Conservation (phyloP, 2,113 vertebrate genomes). For the Uropsilus gracilis region DNA sequence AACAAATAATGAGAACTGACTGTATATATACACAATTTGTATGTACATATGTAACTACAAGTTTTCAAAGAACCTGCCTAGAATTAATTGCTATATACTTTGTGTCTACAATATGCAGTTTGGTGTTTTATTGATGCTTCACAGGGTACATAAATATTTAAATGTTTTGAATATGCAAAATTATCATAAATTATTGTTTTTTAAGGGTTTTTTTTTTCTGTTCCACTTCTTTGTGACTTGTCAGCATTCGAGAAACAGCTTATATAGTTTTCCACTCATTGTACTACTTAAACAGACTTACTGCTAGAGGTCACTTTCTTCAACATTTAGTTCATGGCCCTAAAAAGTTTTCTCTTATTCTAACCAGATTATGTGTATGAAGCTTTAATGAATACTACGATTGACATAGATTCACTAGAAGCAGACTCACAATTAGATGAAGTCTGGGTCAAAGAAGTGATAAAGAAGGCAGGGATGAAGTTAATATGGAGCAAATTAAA, state of each 20-base stretch:
- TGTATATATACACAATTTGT: background rate
- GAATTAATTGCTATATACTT: background rate
- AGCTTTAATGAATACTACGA: conserved; percentile 88
- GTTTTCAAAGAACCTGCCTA: conserved; percentile 3
- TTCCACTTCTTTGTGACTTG: background rate
- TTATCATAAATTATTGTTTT: background rate
- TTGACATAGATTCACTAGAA: conserved; percentile 87
- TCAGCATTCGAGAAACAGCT: conserved; percentile 40
- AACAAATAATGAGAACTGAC: background rate
- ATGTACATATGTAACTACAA: background rate
- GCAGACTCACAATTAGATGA: conserved; percentile 87
- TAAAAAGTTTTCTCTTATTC: conserved; percentile 53
- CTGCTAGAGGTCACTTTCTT: conserved; percentile 16
- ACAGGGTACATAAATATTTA: conserved; percentile 2
- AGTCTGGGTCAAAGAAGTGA: conserved; percentile 90
- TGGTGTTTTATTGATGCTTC: conserved; percentile 23
- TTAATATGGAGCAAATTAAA: conserved; percentile 90
- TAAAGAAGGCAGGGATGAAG: conserved; percentile 94
- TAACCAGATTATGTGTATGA: conserved; percentile 91
- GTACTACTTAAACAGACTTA: background rate
- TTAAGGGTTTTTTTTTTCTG: background rate
- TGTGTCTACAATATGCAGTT: background rate
- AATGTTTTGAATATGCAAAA: conserved; percentile 33
- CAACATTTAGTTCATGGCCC: conserved; percentile 33
- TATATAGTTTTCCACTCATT: background rate